Base-by-base conservation (phyloP, 2,888 invertebrate species). In the Phymatocera aterrima region DNA sequence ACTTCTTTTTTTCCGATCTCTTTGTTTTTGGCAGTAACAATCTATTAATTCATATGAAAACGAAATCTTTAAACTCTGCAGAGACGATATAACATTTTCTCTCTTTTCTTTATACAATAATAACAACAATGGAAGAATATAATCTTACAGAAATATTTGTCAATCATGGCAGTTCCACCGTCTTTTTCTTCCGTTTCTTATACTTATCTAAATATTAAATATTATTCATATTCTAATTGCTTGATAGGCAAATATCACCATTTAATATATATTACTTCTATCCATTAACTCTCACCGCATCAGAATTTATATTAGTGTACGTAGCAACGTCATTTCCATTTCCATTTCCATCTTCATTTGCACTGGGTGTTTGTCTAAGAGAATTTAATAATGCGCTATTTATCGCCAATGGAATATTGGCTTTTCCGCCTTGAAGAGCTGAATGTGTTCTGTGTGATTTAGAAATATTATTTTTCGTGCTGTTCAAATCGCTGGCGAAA, bases 341-440 rank as follows among this genome's bases (percentile, higher is more conserved):
- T n/a, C n/a, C n/a, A n/a, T n/a, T n/a, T n/a, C n/a, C 87, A 1
- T 88, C 89, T 43, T 24, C 48, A 40, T 57, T 57, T 12, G 86
- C 80, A 15, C 84, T 85, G 5, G 88, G 86, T 15, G 87, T 85
- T 77, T 88, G 89, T 68, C 86, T 86, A 24, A 89, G 79, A 40
- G 89, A 83, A 84, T 90, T 90, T 31, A 89, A 81, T n/a, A 90
- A 82, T 2, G 87, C 86, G 78, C 85, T 89, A 78, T 89, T 90
- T 81, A 89, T 89, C 46, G 88, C 88, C 68, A 90, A 80, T 2
- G 90, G 90, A 80, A 90, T 90, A 80, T 90, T 90, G 0, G 90
- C 87, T 80, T 87, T 89, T 15, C 86, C 84, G 24, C 82, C 87
- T 78, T 88, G 88, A 46, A 90, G 78, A 54, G 80, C 87, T 0